Evolutionary conservation across 2,888 invertebrate genomes (phyloP).

Genomic region (Seira musarum): DNA sequence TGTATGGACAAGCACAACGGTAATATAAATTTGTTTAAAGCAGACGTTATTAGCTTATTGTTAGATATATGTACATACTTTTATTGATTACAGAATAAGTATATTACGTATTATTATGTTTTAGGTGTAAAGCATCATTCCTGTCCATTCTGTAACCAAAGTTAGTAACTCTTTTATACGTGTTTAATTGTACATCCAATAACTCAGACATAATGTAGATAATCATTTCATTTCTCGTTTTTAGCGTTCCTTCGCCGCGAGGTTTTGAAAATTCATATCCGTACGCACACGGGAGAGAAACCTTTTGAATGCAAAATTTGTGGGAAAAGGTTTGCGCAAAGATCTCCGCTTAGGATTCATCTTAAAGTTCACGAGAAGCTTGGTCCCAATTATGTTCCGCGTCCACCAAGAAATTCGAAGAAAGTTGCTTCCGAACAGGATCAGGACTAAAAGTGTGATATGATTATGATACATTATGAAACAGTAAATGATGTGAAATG

Average conservation of each 20-base stretch:
- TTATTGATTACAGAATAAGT: no score
- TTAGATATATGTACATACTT: no score
- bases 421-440: not conserved
- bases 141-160: conserved; percentile 24
- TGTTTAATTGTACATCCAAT: no score
- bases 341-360: conserved; percentile 20
- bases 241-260: conserved; percentile 30
- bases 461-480: no score
- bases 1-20: conserved; percentile 47
- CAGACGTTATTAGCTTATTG: no score
- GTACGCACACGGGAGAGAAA: conserved; percentile 45
- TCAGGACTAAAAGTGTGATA: not conserved
- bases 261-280: conserved; percentile 37
- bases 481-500: no score
- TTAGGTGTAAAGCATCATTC: conserved; percentile 21
- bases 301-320: conserved; percentile 27
- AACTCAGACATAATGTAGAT: no score
- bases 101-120: no score
- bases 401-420: not conserved
- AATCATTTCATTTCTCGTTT: no score
- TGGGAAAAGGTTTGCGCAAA: conserved; percentile 28
- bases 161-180: no score
- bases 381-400: not conserved
- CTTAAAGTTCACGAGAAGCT: conserved; percentile 27
- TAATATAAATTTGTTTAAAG: no score